Percentiles rank a stretch among this genome's conserved stretches.
Conservation (phyloP, 1,140 invertebrate genomes). For the Teleogryllus occipitalis region DNA sequence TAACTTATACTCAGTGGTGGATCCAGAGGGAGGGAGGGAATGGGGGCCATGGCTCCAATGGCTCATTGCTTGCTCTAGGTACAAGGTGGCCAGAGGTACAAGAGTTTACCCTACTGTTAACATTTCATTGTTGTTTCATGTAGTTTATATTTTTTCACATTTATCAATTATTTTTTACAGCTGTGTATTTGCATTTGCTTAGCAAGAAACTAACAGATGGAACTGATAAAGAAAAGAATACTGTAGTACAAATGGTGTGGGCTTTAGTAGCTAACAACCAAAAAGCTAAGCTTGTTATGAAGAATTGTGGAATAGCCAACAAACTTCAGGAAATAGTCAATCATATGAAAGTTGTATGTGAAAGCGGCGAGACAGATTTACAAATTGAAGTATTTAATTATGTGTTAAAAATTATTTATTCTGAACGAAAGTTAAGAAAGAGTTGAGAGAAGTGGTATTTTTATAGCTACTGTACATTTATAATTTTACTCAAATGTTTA, state of each 20-base stretch:
- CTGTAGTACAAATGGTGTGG: conserved; percentile 34
- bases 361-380: background rate
- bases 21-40: background rate
- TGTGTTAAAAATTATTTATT: conserved; percentile 7
- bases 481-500: too few species aligned
- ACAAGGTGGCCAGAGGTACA: background rate
- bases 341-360: background rate
- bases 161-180: conserved; percentile 26
- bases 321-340: conserved; percentile 32
- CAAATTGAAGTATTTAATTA: background rate
- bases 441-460: too few species aligned
- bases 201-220: conserved; percentile 30
- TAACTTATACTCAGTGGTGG: background rate
- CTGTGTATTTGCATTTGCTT: conserved; percentile 33
- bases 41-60: background rate
- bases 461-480: too few species aligned
- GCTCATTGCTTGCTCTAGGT: background rate
- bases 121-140: background rate
- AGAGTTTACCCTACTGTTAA: background rate
- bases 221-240: conserved; percentile 31
- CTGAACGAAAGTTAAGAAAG: background rate
- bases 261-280: conserved; percentile 38
- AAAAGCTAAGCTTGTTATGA: conserved; percentile 37
- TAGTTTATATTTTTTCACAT: conserved; percentile 16
- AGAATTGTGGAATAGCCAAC: conserved; percentile 32